These are phyloP conservation scores for Danio rerio DNA, from an alignment of 2,113 vertebrate species.

Conservation along the genomic window DNA sequence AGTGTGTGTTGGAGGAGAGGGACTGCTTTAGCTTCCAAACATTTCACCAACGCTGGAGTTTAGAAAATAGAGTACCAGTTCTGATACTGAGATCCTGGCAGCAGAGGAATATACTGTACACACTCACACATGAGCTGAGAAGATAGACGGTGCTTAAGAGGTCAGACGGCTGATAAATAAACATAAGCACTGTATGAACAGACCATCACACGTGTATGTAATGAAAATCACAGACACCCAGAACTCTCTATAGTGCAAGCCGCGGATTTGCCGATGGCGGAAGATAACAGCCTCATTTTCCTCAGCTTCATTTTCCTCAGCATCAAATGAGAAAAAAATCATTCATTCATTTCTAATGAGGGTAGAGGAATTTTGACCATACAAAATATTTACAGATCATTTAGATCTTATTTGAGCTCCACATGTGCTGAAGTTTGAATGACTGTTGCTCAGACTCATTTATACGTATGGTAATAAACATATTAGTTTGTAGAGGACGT, in stretches of 20 bases:
- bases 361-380: no score
- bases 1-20: constrained; percentile 6
- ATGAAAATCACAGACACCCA: constrained; percentile 1
- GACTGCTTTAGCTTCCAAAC: not conserved
- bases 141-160: not conserved
- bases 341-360: no score
- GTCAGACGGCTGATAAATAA: not conserved
- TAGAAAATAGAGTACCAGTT: constrained; percentile 18
- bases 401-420: no score
- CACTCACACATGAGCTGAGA: constrained; percentile 23
- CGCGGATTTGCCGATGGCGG: no score
- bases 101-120: not conserved
- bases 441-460: no score
- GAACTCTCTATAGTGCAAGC: not conserved
- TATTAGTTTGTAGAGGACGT: no score
- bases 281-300: no score
- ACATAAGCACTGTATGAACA: not conserved
- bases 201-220: not conserved
- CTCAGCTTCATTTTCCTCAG: no score
- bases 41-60: not conserved
- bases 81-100: not conserved
- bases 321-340: no score
- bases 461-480: no score
- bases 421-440: no score
- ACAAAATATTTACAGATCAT: no score